These are phyloP conservation scores for Meliscaeva auricollis DNA, from an alignment of 2,888 invertebrate genomes.

Conservation along the genomic window DNA sequence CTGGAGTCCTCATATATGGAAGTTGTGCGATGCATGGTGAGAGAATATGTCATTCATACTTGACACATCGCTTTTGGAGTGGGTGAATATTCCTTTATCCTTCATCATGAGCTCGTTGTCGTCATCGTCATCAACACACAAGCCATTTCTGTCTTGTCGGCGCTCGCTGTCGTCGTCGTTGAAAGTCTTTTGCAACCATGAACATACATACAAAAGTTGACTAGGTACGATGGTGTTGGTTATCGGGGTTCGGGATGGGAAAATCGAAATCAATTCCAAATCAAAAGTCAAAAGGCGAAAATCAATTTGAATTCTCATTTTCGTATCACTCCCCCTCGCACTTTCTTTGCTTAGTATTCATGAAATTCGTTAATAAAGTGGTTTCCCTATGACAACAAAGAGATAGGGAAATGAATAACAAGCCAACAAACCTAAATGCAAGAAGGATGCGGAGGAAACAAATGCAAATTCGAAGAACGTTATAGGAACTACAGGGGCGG, in stretches of 20 bases:
- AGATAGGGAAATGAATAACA: slow-evolving; percentile 68
- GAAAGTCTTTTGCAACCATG: not conserved
- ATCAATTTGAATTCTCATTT: slow-evolving; percentile 73
- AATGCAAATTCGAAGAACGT: slow-evolving; percentile 61
- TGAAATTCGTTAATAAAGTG: slow-evolving; percentile 75
- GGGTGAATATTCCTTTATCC: slow-evolving; percentile 1
- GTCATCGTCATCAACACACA: not conserved
- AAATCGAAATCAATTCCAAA: slow-evolving; percentile 66
- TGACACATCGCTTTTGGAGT: not conserved
- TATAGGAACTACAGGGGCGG: slow-evolving; percentile 53
- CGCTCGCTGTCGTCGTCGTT: slow-evolving; percentile 7
- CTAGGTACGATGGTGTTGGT: not conserved
- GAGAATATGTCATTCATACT: slow-evolving; percentile 36
- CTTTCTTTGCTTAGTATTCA: slow-evolving; percentile 68
- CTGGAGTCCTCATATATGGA: not conserved
- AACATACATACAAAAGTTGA: not conserved
- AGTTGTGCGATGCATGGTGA: slow-evolving; percentile 42
- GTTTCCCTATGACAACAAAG: slow-evolving; percentile 48
- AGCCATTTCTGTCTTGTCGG: slow-evolving; percentile 2
- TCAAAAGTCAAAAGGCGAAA: slow-evolving; percentile 72
- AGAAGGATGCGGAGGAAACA: slow-evolving; percentile 31
- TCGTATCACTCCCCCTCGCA: slow-evolving; percentile 17
- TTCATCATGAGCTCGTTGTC: slow-evolving; percentile 4
- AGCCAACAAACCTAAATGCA: slow-evolving; percentile 64
- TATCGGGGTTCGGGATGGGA: slow-evolving; percentile 1